Base-by-base conservation (phyloP, 2,888 invertebrate species). In the Halocaridina rubra region DNA sequence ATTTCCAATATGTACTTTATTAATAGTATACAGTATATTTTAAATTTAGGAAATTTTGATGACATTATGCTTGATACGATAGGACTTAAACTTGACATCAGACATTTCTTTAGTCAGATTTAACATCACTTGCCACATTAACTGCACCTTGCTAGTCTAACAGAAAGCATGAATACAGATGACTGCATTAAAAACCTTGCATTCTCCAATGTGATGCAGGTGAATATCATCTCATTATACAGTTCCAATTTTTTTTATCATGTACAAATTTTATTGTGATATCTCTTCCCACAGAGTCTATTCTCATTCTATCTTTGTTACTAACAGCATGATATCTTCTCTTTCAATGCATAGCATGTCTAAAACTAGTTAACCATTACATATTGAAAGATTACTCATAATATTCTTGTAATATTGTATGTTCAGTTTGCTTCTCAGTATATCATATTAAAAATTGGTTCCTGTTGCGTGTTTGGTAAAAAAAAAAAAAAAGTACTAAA, bases 101-200 rank as follows among this genome's bases (percentile, higher is more conserved):
- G 59, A 59, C 59, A 5, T 59, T n/a, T n/a, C 59, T 7, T 10
- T n/a, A n/a, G n/a, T n/a, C n/a, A n/a, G 46, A 74, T n/a, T 39
- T 71, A 22, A 71, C 71, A 32, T 71, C 29, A 32, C n/a, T 22
- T 71, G 71, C n/a, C n/a, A n/a, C n/a, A n/a, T n/a, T n/a, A n/a
- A 71, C 32, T 8, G 16, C 33, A 71, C 71, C 16, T 32, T 22
- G n/a, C 27, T 8, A 13, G 8, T 13, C 53, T 46, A 16, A 61
- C 10, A 10, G n/a, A 19, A 10, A 61, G 22, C 10, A 61, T 19
- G 13, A 46, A 61, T 19, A 61, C 10, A 61, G 22, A 8, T 24
- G n/a, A 61, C 10, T 61, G 22, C 19, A 3, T 3, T 22, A 59
- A 19, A 59, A 10, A 59, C n/a, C 59, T 13, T 3, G 22, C 59